phyloP scores from a whole-genome alignment of 2,797 vertebrate species.

The Parauchenoglanis punctatus region DNA sequence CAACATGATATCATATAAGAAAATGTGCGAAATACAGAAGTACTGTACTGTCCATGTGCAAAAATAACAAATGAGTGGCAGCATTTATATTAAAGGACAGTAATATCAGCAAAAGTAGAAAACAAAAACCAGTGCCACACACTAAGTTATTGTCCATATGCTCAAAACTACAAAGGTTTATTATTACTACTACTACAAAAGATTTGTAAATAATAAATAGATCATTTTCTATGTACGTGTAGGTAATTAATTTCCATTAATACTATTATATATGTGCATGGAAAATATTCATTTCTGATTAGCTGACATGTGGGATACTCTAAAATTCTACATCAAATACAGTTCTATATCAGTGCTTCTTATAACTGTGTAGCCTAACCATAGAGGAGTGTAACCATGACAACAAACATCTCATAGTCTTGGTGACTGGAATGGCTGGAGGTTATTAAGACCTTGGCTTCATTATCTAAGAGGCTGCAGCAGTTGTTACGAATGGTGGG shows the following conservation, averaged over 20 bases:
- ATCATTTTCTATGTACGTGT: background rate
- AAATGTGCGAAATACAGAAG: background rate
- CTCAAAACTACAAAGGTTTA: background rate
- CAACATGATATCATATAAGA: background rate
- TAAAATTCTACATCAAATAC: background rate
- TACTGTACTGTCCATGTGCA: background rate
- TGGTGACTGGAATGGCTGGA: background rate
- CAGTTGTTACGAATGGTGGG: background rate
- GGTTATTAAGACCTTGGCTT: background rate
- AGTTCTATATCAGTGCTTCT: background rate
- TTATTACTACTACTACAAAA: background rate
- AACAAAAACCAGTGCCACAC: background rate
- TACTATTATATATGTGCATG: background rate
- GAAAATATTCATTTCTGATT: background rate
- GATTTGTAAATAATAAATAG: background rate
- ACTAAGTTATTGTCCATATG: background rate
- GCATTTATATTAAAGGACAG: background rate
- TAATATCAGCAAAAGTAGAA: background rate
- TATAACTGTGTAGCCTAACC: background rate
- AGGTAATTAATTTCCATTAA: background rate
- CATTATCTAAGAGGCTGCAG: background rate
- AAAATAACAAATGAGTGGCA: background rate
- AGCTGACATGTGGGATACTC: background rate
- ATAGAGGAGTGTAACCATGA: slow-evolving; percentile 17
- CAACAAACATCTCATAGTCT: slow-evolving; percentile 3